These are phyloP conservation scores for Orussus abietinus DNA, from an alignment of 1,140 invertebrate genomes.

Conservation along the genomic window DNA sequence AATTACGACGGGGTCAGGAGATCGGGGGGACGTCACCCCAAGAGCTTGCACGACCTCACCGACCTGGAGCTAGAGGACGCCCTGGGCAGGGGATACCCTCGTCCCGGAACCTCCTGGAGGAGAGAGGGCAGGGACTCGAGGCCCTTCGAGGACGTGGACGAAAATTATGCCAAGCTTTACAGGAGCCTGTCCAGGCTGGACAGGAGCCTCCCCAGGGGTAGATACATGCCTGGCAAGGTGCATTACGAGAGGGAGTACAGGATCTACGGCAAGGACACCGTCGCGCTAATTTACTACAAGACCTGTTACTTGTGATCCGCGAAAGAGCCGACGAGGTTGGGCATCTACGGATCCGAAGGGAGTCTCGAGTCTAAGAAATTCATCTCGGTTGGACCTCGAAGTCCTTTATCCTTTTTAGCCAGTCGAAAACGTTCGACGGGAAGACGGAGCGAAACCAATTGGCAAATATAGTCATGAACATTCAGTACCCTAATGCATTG, in stretches of 20 bases:
- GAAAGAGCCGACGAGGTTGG: too few species aligned
- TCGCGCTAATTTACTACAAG: constrained; percentile 51
- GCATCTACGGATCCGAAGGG: too few species aligned
- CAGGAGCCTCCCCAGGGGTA: constrained; percentile 17
- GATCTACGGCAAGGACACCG: constrained; percentile 51
- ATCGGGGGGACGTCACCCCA: constrained; percentile 34
- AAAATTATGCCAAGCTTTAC: constrained; percentile 36
- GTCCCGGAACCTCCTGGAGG: constrained; percentile 8
- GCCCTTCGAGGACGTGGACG: constrained; percentile 20
- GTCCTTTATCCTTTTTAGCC: too few species aligned
- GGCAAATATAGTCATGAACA: too few species aligned
- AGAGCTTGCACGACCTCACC: constrained; percentile 43
- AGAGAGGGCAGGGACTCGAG: constrained; percentile 8
- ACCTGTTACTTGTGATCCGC: constrained; percentile 52
- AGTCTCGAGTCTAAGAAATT: too few species aligned
- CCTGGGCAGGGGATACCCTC: constrained; percentile 20
- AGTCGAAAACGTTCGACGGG: too few species aligned
- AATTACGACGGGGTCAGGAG: too few species aligned
- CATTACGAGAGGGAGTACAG: constrained; percentile 50
- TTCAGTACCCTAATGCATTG: too few species aligned
- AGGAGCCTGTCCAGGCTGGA: constrained; percentile 32
- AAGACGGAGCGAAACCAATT: too few species aligned
- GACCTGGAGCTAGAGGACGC: constrained; percentile 39
- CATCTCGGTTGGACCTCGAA: too few species aligned
- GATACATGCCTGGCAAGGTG: constrained; percentile 43